These are phyloP conservation scores for Andrena flavipes DNA, from an alignment of 2,888 invertebrate genomes.

Conservation along the genomic window DNA sequence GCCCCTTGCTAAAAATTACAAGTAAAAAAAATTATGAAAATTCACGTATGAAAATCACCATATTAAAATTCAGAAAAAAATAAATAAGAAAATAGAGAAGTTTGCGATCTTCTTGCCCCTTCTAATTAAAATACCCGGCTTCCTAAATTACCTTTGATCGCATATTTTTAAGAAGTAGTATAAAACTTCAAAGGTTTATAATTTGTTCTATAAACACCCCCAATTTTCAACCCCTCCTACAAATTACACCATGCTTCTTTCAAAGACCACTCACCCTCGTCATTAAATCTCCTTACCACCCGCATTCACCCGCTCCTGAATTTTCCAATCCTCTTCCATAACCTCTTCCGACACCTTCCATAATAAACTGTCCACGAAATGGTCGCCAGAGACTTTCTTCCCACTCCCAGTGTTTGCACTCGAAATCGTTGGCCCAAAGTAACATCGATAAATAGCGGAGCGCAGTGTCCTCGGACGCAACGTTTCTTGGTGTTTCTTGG, in stretches of 20 bases:
- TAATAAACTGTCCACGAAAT: not conserved
- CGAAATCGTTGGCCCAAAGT: not conserved
- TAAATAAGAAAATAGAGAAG: too few relatives aligned
- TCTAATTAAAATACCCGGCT: too few relatives aligned
- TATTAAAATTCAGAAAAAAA: too few relatives aligned
- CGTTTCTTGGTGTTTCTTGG: constrained; percentile 13
- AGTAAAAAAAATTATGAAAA: too few relatives aligned
- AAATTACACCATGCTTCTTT: not conserved
- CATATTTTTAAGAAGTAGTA: too few relatives aligned
- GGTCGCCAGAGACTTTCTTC: not conserved
- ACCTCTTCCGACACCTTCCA: not conserved
- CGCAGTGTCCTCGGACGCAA: constrained; percentile 5
- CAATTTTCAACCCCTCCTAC: too few relatives aligned
- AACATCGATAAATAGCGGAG: constrained; percentile 3
- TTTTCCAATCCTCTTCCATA: not conserved
- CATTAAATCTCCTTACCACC: not conserved
- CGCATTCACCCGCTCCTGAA: not conserved
- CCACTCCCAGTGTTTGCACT: not conserved
- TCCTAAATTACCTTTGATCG: too few relatives aligned
- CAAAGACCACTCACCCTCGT: not conserved
- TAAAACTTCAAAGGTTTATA: too few relatives aligned
- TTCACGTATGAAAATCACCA: too few relatives aligned
- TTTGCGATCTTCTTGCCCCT: too few relatives aligned
- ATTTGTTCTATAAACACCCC: not conserved
- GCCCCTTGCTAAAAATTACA: too few relatives aligned